Percentiles rank a stretch among this genome's conserved stretches.
These are phyloP conservation scores for Sesamia inferens DNA, from an alignment of 2,888 invertebrate genomes.

Conservation along the genomic window DNA sequence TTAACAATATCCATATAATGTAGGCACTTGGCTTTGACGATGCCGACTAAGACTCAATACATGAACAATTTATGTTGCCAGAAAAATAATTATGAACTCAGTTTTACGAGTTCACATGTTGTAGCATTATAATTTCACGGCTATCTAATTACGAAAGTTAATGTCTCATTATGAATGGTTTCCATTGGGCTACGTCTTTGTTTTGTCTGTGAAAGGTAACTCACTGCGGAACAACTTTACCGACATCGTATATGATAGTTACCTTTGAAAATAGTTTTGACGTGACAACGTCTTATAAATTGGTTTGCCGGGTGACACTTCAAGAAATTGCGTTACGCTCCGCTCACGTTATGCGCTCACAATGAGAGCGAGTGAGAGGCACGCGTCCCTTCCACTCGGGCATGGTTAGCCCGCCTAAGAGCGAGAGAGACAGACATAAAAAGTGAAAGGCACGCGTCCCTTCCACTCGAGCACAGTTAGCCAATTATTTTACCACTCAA, in stretches of 20 bases:
- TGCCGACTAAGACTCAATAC: conserved; percentile 47
- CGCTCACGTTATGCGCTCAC: no score
- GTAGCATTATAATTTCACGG: conserved; percentile 79
- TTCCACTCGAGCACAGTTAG: no score
- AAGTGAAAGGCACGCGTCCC: no score
- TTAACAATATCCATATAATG: conserved; percentile 65
- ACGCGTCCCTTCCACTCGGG: no score
- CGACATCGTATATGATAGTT: background rate
- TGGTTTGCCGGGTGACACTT: no score
- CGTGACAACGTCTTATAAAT: no score
- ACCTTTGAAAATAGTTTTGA: background rate
- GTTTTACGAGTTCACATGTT: conserved; percentile 69
- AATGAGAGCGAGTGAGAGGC: no score
- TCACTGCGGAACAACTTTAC: no score
- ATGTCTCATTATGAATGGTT: conserved; percentile 75
- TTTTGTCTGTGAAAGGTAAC: background rate
- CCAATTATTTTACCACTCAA: no score
- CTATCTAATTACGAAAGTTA: conserved; percentile 78
- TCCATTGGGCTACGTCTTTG: conserved; percentile 63
- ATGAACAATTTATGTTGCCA: conserved; percentile 49
- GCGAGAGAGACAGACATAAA: no score
- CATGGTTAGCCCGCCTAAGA: no score
- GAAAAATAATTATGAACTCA: conserved; percentile 68
- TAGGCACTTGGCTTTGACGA: conserved; percentile 45
- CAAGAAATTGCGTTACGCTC: no score